Conservation (phyloP, 2,113 vertebrate species). For the Trematomus loennbergii region DNA sequence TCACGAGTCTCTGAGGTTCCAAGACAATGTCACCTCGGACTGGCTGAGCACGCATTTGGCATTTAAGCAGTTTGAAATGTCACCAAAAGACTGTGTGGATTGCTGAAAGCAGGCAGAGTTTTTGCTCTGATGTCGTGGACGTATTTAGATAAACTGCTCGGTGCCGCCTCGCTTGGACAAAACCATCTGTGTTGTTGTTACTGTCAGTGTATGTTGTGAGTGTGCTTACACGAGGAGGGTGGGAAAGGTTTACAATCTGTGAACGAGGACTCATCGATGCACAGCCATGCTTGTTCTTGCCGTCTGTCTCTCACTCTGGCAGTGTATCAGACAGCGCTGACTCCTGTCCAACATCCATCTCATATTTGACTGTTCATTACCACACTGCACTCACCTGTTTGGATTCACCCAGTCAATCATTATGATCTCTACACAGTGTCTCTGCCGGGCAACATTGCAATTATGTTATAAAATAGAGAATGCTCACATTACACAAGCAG, state of each 20-base stretch:
- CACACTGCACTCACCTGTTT: not conserved
- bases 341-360: conserved; percentile 25
- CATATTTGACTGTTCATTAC: not conserved
- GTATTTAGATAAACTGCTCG: conserved; percentile 60
- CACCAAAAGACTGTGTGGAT: conserved; percentile 36
- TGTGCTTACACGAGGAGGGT: conserved; percentile 53
- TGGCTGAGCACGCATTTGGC: conserved; percentile 41
- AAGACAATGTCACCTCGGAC: conserved; percentile 50
- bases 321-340: conserved; percentile 18
- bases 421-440: not conserved
- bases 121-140: conserved; percentile 55
- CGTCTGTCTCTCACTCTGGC: conserved; percentile 47
- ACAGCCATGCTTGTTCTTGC: conserved; percentile 27
- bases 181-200: conserved; percentile 73
- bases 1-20: conserved; percentile 38
- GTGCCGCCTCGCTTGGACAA: conserved; percentile 48
- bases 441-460: conserved; percentile 8
- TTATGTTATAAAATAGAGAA: conserved; percentile 23
- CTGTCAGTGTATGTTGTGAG: conserved; percentile 49
- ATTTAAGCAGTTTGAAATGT: conserved; percentile 59
- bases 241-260: conserved; percentile 62
- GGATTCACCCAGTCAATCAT: conserved; percentile 8
- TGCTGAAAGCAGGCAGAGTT: conserved; percentile 49
- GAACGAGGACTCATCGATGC: conserved; percentile 47
- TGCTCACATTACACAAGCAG: conserved; percentile 1